These are phyloP conservation scores for Caenorhabditis sp. DNA, from an alignment of 2,888 invertebrate genomes.

Conservation along the genomic window DNA sequence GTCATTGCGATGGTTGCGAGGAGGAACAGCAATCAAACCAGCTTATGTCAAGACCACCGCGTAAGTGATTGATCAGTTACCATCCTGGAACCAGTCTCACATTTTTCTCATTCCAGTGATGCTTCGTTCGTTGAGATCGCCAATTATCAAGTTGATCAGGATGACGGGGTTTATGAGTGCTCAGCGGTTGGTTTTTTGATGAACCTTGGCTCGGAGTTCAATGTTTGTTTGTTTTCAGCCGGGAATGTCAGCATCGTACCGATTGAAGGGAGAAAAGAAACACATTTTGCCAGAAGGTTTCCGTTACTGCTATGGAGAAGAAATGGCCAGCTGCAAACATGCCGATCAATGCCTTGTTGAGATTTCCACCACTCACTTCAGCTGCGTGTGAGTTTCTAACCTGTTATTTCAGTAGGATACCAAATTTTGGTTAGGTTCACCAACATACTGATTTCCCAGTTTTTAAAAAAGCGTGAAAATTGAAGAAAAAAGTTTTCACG, in stretches of 20 bases:
- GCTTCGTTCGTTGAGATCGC: constrained; percentile 52
- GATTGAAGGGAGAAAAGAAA: constrained; percentile 57
- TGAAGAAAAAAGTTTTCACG: no score
- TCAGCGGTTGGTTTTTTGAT: constrained; percentile 48
- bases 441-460: no score
- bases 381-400: constrained; percentile 64
- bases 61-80: constrained; percentile 29
- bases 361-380: constrained; percentile 43
- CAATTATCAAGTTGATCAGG: constrained; percentile 36
- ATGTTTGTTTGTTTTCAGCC: constrained; percentile 32
- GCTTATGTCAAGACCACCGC: constrained; percentile 53
- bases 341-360: constrained; percentile 59
- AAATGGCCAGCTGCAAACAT: constrained; percentile 64
- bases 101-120: constrained; percentile 38
- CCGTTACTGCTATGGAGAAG: constrained; percentile 63
- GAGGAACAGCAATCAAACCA: constrained; percentile 47
- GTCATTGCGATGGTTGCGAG: constrained; percentile 59
- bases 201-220: neutral
- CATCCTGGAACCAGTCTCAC: constrained; percentile 25
- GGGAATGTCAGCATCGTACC: constrained; percentile 68
- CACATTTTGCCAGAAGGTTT: constrained; percentile 61
- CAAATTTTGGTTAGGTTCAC: no score
- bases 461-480: no score
- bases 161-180: constrained; percentile 65
- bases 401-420: no score